These are phyloP conservation scores for Sebastes diaconus DNA, from an alignment of 2,797 vertebrate species.

Conservation along the genomic window DNA sequence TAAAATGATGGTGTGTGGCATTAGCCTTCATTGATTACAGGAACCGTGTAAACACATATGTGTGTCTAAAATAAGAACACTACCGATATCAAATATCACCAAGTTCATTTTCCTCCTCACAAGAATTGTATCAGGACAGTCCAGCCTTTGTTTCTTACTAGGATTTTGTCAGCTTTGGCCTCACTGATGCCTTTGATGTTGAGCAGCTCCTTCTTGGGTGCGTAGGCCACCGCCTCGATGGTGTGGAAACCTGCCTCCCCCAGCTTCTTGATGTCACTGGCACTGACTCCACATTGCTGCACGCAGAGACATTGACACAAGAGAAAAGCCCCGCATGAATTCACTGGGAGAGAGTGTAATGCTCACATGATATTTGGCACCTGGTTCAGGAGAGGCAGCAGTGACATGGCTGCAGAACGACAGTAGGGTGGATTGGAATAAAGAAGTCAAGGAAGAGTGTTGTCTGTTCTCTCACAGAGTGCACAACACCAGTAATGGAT, in stretches of 20 bases:
- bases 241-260: constrained; percentile 98
- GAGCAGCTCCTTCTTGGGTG: constrained; percentile 95
- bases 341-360: neutral
- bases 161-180: constrained; percentile 95
- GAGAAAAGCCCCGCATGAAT: neutral
- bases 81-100: neutral
- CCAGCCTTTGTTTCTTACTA: constrained; percentile 81
- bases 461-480: neutral
- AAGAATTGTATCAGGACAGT: neutral
- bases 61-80: neutral
- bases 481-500: neutral
- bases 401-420: neutral
- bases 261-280: constrained; percentile 95
- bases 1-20: neutral
- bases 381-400: neutral
- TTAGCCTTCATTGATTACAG: neutral
- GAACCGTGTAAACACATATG: neutral
- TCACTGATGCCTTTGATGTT: constrained; percentile 98
- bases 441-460: too few relatives aligned
- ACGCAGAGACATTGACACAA: neutral
- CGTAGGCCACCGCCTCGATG: constrained; percentile 95
- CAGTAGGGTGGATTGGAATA: neutral
- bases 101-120: neutral
- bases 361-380: too few relatives aligned
- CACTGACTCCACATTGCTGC: constrained; percentile 95